Evolutionary conservation across 2,888 invertebrate species (phyloP), one percentile per base, ranked within the genome.

Genomic region (Ceriagrion tenellum): DNA sequence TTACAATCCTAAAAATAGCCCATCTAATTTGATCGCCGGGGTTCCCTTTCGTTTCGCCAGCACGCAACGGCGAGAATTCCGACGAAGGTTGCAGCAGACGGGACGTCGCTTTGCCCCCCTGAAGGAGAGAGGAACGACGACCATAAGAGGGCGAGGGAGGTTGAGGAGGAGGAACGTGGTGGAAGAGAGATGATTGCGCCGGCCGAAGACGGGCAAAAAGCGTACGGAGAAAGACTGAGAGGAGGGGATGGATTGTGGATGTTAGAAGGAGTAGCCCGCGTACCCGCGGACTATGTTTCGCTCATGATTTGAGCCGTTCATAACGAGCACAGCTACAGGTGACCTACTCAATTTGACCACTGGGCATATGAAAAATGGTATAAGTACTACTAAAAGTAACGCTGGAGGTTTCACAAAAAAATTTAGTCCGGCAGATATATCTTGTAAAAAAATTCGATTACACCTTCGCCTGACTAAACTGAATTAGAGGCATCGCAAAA

Each of bases 1-100:
- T 47, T 47, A 47, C 47, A 47, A 47, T 6, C 20, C 18, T 35
- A 81, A 81, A 81, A 81, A 81, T 81, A 81, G 2, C 30, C 30
- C 81, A 81, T 81, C 81, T 35, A 35, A 35, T 35, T 81, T 81
- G 81, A 81, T 30, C 81, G 35, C 81, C n/a, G 81, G 81, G 35
- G 16, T 59, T 81, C 81, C 81, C 81, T 81, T 81, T 35, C 81
- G 81, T 81, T 81, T 81, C 81, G 81, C 81, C 81, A 81, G 26
- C 81, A 81, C 81, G 30, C 81, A 35, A 81, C 81, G 81, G 18
- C 12, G 81, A 81, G 81, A 35, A 81, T 81, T 81, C 81, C 81
- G 81, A 81, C 81, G 81, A 81, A 81, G 81, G 81, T 81, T 81
- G 81, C 69, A 47, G 47, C 47, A 69, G 69, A 69, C 69, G 69